Percentiles rank a stretch among this genome's conserved stretches.
Evolutionary conservation across 2,888 invertebrate species (phyloP).

Genomic region (Nomada fabriciana): DNA sequence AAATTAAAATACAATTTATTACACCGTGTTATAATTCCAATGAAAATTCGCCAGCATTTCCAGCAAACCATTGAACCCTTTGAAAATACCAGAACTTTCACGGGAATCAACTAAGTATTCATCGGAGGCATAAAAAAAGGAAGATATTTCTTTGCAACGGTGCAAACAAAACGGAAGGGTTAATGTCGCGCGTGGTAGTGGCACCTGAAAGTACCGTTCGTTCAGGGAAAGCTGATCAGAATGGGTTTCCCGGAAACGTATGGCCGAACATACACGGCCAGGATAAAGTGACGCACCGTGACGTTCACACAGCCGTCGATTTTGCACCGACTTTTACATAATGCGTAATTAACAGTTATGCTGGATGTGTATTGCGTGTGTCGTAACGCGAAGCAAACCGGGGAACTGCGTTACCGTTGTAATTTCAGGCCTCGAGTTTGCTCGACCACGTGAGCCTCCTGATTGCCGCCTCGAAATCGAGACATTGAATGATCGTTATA

Average conservation of each 20-base stretch:
- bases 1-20: too few relatives aligned
- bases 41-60: too few relatives aligned
- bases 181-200: neutral
- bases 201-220: neutral
- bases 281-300: neutral
- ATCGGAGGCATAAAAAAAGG: too few relatives aligned
- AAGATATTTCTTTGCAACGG: too few relatives aligned
- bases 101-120: too few relatives aligned
- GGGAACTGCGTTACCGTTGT: slow-evolving; percentile 59
- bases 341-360: slow-evolving; percentile 64
- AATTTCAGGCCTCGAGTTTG: slow-evolving; percentile 39
- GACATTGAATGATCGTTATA: slow-evolving; percentile 16
- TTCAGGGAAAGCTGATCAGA: slow-evolving; percentile 45
- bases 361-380: slow-evolving; percentile 48
- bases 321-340: slow-evolving; percentile 55
- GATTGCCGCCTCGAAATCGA: slow-evolving; percentile 36
- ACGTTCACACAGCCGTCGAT: slow-evolving; percentile 20
- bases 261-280: neutral
- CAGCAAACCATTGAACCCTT: too few relatives aligned
- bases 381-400: slow-evolving; percentile 52
- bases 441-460: slow-evolving; percentile 35
- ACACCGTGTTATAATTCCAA: too few relatives aligned
- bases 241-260: slow-evolving; percentile 46
- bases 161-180: too few relatives aligned
- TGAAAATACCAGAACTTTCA: too few relatives aligned